Conservation (phyloP, 2,888 invertebrate species). For the Ceratothoa steindachneri region DNA sequence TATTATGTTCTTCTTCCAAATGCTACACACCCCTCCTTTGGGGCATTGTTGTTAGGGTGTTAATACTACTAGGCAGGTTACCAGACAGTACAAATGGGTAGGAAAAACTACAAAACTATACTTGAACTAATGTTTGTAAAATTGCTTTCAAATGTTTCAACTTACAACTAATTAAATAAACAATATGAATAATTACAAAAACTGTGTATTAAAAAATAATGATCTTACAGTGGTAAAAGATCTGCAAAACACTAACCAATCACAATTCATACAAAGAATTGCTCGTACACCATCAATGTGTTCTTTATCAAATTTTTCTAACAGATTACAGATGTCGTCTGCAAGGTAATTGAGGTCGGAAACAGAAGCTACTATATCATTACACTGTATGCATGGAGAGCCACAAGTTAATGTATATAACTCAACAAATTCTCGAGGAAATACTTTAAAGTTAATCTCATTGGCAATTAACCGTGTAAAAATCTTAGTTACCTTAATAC, state of each 20-base stretch:
- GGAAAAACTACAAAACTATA: too few relatives aligned
- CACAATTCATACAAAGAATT: background rate
- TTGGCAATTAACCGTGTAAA: background rate
- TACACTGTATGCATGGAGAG: background rate
- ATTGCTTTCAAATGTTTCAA: too few relatives aligned
- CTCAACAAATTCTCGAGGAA: background rate
- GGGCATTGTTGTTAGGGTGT: too few relatives aligned
- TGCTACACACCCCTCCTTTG: too few relatives aligned
- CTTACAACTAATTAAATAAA: too few relatives aligned
- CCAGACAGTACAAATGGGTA: too few relatives aligned
- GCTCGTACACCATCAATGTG: background rate
- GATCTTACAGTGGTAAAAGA: background rate
- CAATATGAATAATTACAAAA: too few relatives aligned
- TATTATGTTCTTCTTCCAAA: too few relatives aligned
- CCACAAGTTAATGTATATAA: background rate
- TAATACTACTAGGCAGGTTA: too few relatives aligned
- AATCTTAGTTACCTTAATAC: background rate
- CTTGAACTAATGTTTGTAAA: too few relatives aligned
- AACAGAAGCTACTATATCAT: background rate
- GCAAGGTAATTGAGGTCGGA: background rate
- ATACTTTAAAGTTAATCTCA: background rate
- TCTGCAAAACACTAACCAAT: background rate
- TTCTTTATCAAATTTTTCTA: background rate
- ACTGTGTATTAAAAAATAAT: background rate
- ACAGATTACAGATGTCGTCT: background rate